Evolutionary conservation across 2,797 vertebrate species (phyloP).

Genomic region (Nasua narica): DNA sequence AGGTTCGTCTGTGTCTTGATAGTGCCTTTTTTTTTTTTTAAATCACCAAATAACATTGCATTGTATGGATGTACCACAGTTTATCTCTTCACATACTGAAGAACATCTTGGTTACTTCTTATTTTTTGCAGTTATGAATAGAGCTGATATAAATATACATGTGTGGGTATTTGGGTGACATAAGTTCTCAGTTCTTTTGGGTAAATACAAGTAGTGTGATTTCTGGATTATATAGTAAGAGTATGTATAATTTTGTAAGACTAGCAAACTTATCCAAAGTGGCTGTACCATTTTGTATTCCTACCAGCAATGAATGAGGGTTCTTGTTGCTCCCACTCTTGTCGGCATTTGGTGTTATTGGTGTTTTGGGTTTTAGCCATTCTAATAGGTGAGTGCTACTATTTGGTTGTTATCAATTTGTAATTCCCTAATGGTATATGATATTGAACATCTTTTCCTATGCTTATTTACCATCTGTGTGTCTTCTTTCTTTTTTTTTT

Average conservation of each 20-base stretch:
- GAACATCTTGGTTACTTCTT: neutral
- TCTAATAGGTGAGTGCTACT: neutral
- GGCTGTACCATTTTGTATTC: neutral
- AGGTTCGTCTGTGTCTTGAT: neutral
- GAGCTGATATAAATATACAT: neutral
- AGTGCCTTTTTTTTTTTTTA: neutral
- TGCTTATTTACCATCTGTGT: neutral
- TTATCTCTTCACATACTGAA: neutral
- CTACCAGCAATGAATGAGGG: neutral
- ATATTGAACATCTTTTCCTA: neutral
- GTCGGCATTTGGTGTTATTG: neutral
- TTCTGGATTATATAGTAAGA: neutral
- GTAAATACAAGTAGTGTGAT: neutral
- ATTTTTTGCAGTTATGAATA: neutral
- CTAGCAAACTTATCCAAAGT: neutral
- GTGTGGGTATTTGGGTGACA: neutral
- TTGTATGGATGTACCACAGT: neutral
- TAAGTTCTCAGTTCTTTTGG: neutral
- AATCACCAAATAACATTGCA: neutral
- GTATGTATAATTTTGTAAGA: neutral
- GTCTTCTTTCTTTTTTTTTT: no score
- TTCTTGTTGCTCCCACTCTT: neutral
- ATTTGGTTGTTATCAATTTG: neutral
- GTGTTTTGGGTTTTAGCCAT: neutral
- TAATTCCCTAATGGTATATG: neutral